These are phyloP conservation scores for Myotis yumanensis DNA, from an alignment of 2,113 vertebrate genomes.

Conservation along the genomic window DNA sequence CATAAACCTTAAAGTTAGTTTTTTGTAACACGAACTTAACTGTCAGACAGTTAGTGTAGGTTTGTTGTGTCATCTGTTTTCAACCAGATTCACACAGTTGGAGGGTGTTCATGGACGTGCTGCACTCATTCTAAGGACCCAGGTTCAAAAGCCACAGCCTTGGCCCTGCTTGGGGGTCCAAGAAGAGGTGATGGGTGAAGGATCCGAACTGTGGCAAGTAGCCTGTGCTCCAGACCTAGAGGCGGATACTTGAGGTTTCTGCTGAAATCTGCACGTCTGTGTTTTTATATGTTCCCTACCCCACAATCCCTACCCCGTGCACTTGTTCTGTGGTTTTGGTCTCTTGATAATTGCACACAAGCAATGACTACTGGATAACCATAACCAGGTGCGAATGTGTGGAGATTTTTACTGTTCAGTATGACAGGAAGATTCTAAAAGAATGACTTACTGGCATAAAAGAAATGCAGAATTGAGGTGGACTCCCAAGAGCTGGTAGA, in stretches of 20 bases:
- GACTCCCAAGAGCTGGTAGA: slow-evolving; percentile 74
- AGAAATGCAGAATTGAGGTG: slow-evolving; percentile 78
- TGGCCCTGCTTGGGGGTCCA: slow-evolving; percentile 74
- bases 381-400: slow-evolving; percentile 82
- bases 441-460: slow-evolving; percentile 75
- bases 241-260: slow-evolving; percentile 69
- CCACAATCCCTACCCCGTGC: slow-evolving; percentile 68
- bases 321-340: slow-evolving; percentile 85
- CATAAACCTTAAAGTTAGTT: slow-evolving; percentile 88
- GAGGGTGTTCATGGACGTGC: slow-evolving; percentile 81
- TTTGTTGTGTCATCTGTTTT: slow-evolving; percentile 83
- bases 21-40: slow-evolving; percentile 86
- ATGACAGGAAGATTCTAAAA: slow-evolving; percentile 79
- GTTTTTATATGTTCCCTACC: slow-evolving; percentile 75
- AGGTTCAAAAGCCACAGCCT: slow-evolving; percentile 77
- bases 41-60: slow-evolving; percentile 86
- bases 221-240: slow-evolving; percentile 65
- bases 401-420: slow-evolving; percentile 81
- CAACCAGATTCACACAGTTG: slow-evolving; percentile 80
- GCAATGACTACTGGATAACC: slow-evolving; percentile 86
- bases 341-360: slow-evolving; percentile 85
- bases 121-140: slow-evolving; percentile 81
- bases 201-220: slow-evolving; percentile 70
- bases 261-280: slow-evolving; percentile 66
- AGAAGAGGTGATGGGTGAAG: background rate